Percentiles rank a stretch among this genome's conserved stretches.
Conservation (phyloP, 2,888 invertebrate genomes). For the Diadegma fenestrale region DNA sequence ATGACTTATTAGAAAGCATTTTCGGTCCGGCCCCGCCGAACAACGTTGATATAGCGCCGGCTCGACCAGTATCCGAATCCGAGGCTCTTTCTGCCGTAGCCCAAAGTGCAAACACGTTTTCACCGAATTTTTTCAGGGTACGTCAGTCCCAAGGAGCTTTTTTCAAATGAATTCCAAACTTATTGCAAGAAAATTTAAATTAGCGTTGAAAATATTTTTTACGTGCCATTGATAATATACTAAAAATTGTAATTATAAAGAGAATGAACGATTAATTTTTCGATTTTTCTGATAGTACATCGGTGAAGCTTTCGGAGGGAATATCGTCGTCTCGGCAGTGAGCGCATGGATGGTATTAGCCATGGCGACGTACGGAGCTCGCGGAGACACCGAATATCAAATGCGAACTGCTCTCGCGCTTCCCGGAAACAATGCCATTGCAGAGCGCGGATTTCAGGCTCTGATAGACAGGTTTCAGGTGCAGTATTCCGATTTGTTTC, state of each 20-base stretch:
- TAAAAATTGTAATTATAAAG: not conserved
- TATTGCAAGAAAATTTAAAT: not conserved
- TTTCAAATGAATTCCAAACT: not conserved
- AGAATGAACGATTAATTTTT: not conserved
- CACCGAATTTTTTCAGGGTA: slow-evolving; percentile 20
- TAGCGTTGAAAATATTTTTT: not conserved
- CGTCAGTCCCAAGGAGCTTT: not conserved
- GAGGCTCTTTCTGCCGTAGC: not conserved
- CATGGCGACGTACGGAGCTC: slow-evolving; percentile 79
- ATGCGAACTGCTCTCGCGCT: slow-evolving; percentile 73
- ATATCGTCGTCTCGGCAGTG: slow-evolving; percentile 80
- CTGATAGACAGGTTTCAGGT: slow-evolving; percentile 76
- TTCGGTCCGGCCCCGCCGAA: too few relatives aligned
- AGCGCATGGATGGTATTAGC: slow-evolving; percentile 80
- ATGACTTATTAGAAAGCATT: too few relatives aligned
- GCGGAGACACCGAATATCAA: slow-evolving; percentile 74
- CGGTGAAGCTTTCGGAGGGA: slow-evolving; percentile 64
- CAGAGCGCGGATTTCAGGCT: slow-evolving; percentile 70
- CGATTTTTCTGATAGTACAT: slow-evolving; percentile 69
- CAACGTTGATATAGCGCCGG: too few relatives aligned
- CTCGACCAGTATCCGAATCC: too few relatives aligned
- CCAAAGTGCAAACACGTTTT: slow-evolving; percentile 8
- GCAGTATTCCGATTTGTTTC: slow-evolving; percentile 42
- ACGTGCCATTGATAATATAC: not conserved
- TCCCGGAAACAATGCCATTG: slow-evolving; percentile 68